Percentiles rank a stretch among this genome's conserved stretches.
phyloP scores from a whole-genome alignment of 2,797 vertebrate species.

The Myotis findleyi region DNA sequence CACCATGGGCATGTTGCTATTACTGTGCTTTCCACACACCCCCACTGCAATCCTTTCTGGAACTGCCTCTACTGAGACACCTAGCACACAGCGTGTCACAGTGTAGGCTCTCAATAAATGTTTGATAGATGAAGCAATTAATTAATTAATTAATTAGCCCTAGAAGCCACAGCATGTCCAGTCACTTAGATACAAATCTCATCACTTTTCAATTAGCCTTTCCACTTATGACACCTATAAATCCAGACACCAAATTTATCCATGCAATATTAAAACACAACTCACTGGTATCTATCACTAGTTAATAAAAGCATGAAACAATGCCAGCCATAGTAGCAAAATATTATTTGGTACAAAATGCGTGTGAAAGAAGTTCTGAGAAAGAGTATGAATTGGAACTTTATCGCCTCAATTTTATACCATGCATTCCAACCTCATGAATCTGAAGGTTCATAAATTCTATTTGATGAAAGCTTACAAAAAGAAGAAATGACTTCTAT shows the following conservation, averaged over 20 bases:
- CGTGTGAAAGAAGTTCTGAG: conserved; percentile 41
- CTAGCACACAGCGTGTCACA: not conserved
- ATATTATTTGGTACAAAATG: conserved; percentile 49
- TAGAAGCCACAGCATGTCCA: not conserved
- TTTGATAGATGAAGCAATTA: not conserved
- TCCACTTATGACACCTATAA: not conserved
- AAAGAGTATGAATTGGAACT: conserved; percentile 44
- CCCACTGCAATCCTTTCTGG: not conserved
- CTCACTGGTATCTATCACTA: not conserved
- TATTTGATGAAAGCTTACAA: conserved; percentile 75
- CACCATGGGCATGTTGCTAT: not conserved
- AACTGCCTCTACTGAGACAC: not conserved
- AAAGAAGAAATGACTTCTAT: conserved; percentile 66
- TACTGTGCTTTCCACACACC: not conserved
- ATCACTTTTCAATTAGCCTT: conserved; percentile 4
- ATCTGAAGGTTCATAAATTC: conserved; percentile 75
- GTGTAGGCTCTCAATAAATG: not conserved
- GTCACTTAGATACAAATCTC: conserved; percentile 24
- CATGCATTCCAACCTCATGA: conserved; percentile 55
- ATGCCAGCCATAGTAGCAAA: not conserved
- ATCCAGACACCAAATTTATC: conserved; percentile 16
- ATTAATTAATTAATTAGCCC: conserved; percentile 43
- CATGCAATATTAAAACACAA: not conserved
- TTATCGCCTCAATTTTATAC: conserved; percentile 62
- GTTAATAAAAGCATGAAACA: not conserved